Percentiles rank a stretch among this genome's conserved stretches.
Conservation (phyloP, 2,888 invertebrate genomes). For the Dioctria linearis region DNA sequence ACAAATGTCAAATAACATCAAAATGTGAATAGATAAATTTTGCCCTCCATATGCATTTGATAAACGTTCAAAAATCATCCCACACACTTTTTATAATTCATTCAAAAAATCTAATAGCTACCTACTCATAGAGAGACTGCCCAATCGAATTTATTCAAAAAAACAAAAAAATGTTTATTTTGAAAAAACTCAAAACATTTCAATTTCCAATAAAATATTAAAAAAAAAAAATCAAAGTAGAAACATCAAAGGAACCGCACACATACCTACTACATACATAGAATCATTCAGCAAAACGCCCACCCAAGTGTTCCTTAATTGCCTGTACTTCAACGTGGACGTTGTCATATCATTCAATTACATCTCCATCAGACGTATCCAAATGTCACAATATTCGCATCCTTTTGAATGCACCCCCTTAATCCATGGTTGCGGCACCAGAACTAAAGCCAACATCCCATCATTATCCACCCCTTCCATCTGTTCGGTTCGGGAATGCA, state of each 20-base stretch:
- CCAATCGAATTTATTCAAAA: no score
- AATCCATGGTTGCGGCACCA: conserved; percentile 10
- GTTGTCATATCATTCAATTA: conserved; percentile 52
- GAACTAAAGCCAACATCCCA: conserved; percentile 17
- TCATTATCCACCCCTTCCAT: conserved; percentile 47
- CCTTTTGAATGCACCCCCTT: conserved; percentile 34
- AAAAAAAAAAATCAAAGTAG: not conserved
- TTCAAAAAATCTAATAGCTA: no score
- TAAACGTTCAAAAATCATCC: no score
- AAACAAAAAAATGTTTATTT: no score
- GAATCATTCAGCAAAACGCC: conserved; percentile 9
- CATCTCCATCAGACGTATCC: conserved; percentile 49
- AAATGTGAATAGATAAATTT: no score
- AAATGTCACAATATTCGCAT: conserved; percentile 48
- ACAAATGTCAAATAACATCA: no score
- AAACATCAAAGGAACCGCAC: conserved; percentile 21
- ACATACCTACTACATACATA: not conserved
- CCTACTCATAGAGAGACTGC: no score
- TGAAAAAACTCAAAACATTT: not conserved
- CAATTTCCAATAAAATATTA: not conserved
- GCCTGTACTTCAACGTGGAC: conserved; percentile 28
- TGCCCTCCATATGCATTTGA: no score
- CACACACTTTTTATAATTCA: no score
- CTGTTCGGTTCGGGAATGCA: conserved; percentile 36
- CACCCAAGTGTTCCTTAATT: conserved; percentile 19